Conservation (phyloP, 2,888 invertebrate genomes). For the Nymphalis urticae region DNA sequence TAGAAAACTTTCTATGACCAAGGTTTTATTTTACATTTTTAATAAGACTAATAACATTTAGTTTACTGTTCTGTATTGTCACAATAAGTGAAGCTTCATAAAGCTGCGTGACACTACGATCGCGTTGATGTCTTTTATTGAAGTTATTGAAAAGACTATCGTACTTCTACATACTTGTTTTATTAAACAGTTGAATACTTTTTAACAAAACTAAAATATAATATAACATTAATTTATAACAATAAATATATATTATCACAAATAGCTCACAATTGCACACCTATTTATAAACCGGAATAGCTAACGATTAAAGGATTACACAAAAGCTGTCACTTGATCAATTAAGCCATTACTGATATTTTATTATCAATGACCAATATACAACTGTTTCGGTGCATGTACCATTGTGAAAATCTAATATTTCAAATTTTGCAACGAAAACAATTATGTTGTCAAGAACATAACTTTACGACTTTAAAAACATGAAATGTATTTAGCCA, state of each 20-base stretch:
- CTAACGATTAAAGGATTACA: slow-evolving; percentile 12
- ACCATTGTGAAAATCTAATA: slow-evolving; percentile 10
- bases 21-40: no score
- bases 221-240: neutral
- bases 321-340: slow-evolving; percentile 3
- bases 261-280: no score
- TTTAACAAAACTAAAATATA: no score
- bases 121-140: slow-evolving; percentile 39
- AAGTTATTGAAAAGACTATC: neutral
- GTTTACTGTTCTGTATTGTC: no score
- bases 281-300: neutral
- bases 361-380: slow-evolving; percentile 13
- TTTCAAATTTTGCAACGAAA: slow-evolving; percentile 16
- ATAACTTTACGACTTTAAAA: neutral
- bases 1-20: no score
- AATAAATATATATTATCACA: neutral
- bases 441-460: slow-evolving; percentile 21
- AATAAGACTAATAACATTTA: no score
- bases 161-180: neutral
- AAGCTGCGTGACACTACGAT: slow-evolving; percentile 1
- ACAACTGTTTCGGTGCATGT: slow-evolving; percentile 15
- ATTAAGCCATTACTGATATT: slow-evolving; percentile 9
- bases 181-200: no score
- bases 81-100: no score
- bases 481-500: neutral